Evolutionary conservation across 2,888 invertebrate species (phyloP), one percentile per base, ranked within the genome.

Genomic region (Galerucella calmariensis): DNA sequence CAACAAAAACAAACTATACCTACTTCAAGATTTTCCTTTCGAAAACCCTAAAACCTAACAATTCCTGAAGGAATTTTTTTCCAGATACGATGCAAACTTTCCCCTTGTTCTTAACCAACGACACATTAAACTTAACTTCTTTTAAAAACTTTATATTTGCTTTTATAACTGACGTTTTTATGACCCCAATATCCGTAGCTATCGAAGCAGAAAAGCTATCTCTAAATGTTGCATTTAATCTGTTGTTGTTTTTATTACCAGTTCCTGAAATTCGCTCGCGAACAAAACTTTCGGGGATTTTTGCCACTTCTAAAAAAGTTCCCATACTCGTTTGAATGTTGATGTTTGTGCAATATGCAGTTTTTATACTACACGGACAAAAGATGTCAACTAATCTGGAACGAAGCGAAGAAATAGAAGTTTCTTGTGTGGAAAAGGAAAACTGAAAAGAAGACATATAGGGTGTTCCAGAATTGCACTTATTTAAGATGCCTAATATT

Each of bases 161-260:
- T 63, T 74, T 67, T 56, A 66, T 65, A 56, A 74, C 62, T 67
- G 67, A 16, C 59, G 68, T 72, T 72, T 75, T 67, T 66, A 67
- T 62, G 70, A n/a, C 53, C 12, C 41, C 69, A 69, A 69, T 67
- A 72, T 75, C 69, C 69, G 67, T 58, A 56, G 75, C 66, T 67
- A 73, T 62, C 69, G 69, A 75, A 75, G 69, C 63, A 67, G 72
- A 61, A 70, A 75, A 73, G 73, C 69, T 56, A 73, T 69, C 66
- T 67, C 73, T 73, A 69, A 72, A 75, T 68, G 73, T 73, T 76
- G 69, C 70, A 67, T 76, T 76, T 71, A 76, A 70, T 67, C 59
- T 61, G 73, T 72, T 71, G 65, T 73, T 70, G 68, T 76, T 73
- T 76, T 74, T 74, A 67, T 69, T 56, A 65, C 69, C 62, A 48